Conservation (phyloP, 2,113 vertebrate genomes). For the Tamias sibiricus region DNA sequence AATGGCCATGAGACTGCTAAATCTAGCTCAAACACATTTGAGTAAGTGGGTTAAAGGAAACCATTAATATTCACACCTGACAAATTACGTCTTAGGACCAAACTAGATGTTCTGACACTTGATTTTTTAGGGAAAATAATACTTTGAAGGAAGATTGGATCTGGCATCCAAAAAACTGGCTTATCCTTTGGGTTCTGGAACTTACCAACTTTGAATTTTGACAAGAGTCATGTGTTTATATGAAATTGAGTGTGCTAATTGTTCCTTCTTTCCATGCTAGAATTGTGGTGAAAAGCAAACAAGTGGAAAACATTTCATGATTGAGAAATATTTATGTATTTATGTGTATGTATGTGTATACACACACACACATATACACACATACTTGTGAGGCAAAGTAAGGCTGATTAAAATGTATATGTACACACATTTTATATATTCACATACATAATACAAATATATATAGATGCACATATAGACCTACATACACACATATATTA, state of each 20-base stretch:
- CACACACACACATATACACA: too few relatives aligned
- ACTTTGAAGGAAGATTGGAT: neutral
- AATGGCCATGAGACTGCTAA: neutral
- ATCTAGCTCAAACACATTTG: neutral
- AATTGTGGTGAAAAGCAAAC: neutral
- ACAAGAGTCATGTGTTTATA: neutral
- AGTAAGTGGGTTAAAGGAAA: slow-evolving; percentile 23
- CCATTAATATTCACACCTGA: neutral
- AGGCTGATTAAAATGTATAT: neutral
- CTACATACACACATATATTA: neutral
- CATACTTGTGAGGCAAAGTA: neutral
- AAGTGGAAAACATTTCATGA: neutral
- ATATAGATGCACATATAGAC: too few relatives aligned
- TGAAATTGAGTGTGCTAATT: neutral
- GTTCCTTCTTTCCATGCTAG: neutral
- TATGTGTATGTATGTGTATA: neutral
- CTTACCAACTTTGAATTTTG: slow-evolving; percentile 18
- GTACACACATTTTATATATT: neutral
- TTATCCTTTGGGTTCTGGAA: neutral
- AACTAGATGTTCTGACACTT: neutral
- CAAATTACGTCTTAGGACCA: neutral
- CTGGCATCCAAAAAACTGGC: neutral
- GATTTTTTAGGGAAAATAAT: neutral
- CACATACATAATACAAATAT: neutral
- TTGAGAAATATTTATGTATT: neutral